Conservation (phyloP, 1,140 invertebrate species). For the Lerema accius region DNA sequence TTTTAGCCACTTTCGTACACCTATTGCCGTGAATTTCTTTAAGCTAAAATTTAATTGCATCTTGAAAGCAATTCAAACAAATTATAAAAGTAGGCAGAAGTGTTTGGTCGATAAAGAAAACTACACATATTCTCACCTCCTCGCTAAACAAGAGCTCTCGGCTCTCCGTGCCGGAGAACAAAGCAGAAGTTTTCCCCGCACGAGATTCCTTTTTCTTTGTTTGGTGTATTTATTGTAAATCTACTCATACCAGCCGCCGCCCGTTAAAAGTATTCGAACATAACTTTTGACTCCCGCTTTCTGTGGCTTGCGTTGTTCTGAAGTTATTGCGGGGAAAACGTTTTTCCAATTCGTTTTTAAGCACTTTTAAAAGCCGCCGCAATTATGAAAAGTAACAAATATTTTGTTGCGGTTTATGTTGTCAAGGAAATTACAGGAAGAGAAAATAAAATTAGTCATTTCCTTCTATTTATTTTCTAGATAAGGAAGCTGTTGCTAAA, state of each 20-base stretch:
- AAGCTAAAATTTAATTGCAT: slow-evolving; percentile 4
- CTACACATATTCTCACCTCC: slow-evolving; percentile 30
- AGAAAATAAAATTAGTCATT: neutral
- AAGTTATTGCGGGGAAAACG: slow-evolving; percentile 48
- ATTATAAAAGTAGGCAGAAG: slow-evolving; percentile 16
- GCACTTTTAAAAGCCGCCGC: neutral
- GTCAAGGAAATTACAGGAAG: neutral
- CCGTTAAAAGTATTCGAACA: slow-evolving; percentile 77
- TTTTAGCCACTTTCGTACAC: neutral
- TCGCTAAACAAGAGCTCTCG: slow-evolving; percentile 31
- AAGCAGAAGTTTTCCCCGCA: slow-evolving; percentile 77
- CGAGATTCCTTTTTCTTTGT: slow-evolving; percentile 81
- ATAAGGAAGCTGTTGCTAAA: no score
- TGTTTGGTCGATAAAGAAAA: slow-evolving; percentile 29
- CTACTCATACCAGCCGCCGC: slow-evolving; percentile 72
- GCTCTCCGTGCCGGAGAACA: slow-evolving; percentile 54
- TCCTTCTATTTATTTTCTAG: no score
- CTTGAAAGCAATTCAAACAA: neutral
- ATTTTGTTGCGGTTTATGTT: neutral
- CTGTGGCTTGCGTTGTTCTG: slow-evolving; percentile 47
- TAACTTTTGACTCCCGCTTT: slow-evolving; percentile 72
- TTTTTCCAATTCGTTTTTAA: slow-evolving; percentile 13
- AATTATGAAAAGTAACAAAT: neutral
- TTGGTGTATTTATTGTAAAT: slow-evolving; percentile 82
- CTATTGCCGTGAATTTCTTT: neutral